A percentile compares a stretch with the other conserved stretches of the same genome.
phyloP scores from a whole-genome alignment of 2,888 invertebrate genomes.

The Belgica antarctica region DNA sequence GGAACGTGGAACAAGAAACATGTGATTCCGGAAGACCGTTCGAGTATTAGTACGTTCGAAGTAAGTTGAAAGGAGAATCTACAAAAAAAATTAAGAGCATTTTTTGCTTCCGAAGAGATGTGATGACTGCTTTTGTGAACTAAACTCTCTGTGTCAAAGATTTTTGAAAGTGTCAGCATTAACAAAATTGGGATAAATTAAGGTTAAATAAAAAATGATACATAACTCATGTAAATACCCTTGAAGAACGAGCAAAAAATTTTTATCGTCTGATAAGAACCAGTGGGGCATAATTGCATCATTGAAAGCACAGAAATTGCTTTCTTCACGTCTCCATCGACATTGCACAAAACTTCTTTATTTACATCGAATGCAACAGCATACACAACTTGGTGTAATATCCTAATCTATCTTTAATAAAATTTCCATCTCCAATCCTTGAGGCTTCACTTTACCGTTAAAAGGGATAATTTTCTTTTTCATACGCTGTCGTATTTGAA shows the following conservation, averaged over 20 bases:
- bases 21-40: conserved; percentile 79
- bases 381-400: background rate
- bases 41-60: conserved; percentile 78
- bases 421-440: background rate
- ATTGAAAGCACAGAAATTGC: background rate
- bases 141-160: too few species aligned
- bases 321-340: background rate
- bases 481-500: conserved; percentile 38
- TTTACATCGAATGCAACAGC: conserved; percentile 4
- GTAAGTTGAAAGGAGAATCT: conserved; percentile 47
- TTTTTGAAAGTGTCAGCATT: too few species aligned
- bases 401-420: conserved; percentile 33
- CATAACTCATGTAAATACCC: too few species aligned
- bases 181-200: too few species aligned
- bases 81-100: conserved; percentile 25
- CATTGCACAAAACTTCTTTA: background rate
- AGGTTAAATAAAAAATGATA: too few species aligned
- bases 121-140: too few species aligned
- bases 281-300: background rate
- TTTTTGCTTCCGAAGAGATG: too few species aligned
- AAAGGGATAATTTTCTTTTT: conserved; percentile 40
- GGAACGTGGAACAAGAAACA: conserved; percentile 85
- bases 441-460: too few species aligned
- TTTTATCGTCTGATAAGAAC: background rate
- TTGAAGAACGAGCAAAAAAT: too few species aligned